These are phyloP conservation scores for Drosophila kuntzei DNA, from an alignment of 2,888 invertebrate species.

Conservation along the genomic window DNA sequence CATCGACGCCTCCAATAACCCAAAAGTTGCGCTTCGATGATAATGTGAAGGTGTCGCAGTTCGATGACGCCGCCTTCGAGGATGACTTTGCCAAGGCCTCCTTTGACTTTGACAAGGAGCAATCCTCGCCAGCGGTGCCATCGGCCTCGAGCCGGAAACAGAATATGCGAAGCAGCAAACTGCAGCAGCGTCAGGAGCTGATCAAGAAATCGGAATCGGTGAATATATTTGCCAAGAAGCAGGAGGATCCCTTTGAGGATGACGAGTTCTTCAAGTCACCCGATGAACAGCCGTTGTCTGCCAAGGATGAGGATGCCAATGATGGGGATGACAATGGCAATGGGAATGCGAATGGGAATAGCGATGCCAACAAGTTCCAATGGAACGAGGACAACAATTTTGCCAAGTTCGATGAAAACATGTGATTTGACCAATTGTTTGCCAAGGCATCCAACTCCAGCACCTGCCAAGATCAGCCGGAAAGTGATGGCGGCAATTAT, in stretches of 20 bases:
- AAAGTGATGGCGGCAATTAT: slow-evolving; percentile 63
- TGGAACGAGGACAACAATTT: slow-evolving; percentile 85
- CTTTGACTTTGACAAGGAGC: slow-evolving; percentile 85
- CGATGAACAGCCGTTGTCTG: slow-evolving; percentile 47
- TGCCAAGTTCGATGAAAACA: slow-evolving; percentile 86
- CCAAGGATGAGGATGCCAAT: slow-evolving; percentile 30
- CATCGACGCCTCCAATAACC: slow-evolving; percentile 75
- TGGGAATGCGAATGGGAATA: background rate
- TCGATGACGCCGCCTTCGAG: slow-evolving; percentile 85
- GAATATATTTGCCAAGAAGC: slow-evolving; percentile 94
- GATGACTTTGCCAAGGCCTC: slow-evolving; percentile 87
- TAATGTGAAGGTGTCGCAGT: slow-evolving; percentile 88
- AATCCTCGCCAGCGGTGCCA: slow-evolving; percentile 52
- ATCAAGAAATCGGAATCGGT: slow-evolving; percentile 95
- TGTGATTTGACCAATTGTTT: slow-evolving; percentile 85
- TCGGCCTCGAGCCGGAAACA: slow-evolving; percentile 72
- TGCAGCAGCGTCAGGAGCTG: slow-evolving; percentile 87
- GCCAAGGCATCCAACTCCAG: slow-evolving; percentile 59
- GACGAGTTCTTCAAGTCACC: slow-evolving; percentile 92
- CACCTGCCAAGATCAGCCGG: slow-evolving; percentile 16
- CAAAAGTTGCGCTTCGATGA: slow-evolving; percentile 88
- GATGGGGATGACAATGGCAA: slow-evolving; percentile 16
- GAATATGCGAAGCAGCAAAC: slow-evolving; percentile 83
- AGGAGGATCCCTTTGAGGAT: slow-evolving; percentile 95
- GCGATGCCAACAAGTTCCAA: slow-evolving; percentile 71